Evolutionary conservation across 1,140 invertebrate genomes (phyloP), one percentile per base, ranked within the genome.

Genomic region (Cydia fagiglandana): DNA sequence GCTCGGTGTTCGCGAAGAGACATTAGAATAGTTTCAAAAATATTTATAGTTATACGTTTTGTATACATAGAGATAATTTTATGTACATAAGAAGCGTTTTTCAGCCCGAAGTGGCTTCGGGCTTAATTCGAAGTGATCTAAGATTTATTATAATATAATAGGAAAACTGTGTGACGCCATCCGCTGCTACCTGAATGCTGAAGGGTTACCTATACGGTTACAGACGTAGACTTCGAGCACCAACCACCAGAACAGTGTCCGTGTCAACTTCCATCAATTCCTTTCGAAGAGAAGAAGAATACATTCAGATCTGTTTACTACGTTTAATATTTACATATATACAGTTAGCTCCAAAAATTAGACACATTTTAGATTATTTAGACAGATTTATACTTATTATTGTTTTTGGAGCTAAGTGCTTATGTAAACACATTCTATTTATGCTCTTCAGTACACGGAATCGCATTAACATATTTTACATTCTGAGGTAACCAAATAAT

Each of bases 21-120:
- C 73, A 79, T 82, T 86, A 86, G 77, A 83, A 81, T 83, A 83
- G 76, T 85, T 86, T 86, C 86, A 87, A 87, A 87, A 87, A 87
- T 87, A 87, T 87, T 85, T 68, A 68, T 68, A 83, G 83, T 78
- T 86, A 79, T 78, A 81, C 80, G 77, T 74, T 61, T 79, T 75
- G 75, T 84, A 81, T 82, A 82, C 79, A 80, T 76, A 76, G 53
- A 64, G 76, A 82, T 81, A 79, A 76, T 80, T 80, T 75, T 84
- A 81, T 84, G 53, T 84, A 82, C 81, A 82, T 73, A 56, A 38
- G 76, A 83, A 82, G 83, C 83, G 79, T 79, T 76, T 77, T 74
- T 61, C 74, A 24, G 70, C 70, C 76, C 64, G 75, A 73, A 17
- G 73, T 68, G 38, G 30, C 47, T 74, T 77, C 66, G 74, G 47